These are phyloP conservation scores for Phyllostomus discolor DNA, from an alignment of 2,113 vertebrate species.

Conservation along the genomic window DNA sequence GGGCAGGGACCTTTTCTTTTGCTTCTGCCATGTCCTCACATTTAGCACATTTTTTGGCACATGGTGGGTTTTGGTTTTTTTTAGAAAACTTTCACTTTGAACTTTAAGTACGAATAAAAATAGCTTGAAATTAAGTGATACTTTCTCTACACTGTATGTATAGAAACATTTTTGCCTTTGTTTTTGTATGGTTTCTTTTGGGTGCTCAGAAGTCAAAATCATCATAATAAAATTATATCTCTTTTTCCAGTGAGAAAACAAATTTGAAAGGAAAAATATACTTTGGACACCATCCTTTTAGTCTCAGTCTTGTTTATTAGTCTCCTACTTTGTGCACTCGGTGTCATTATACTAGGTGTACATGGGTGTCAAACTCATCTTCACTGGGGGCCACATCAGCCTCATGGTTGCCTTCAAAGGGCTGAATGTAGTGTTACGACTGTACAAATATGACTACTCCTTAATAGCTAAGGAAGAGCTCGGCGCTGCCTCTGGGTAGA, in stretches of 20 bases:
- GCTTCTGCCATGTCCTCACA: not conserved
- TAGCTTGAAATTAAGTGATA: not conserved
- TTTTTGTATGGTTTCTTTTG: not conserved
- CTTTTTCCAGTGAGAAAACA: not conserved
- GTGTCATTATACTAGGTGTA: not conserved
- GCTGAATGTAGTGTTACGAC: no score
- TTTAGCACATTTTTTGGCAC: not conserved
- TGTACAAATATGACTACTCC: no score
- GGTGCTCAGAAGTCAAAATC: not conserved
- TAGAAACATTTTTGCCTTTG: not conserved
- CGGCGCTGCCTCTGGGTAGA: no score
- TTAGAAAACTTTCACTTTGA: slow-evolving; percentile 11
- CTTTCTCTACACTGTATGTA: not conserved
- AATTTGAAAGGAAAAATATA: not conserved
- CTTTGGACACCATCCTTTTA: not conserved
- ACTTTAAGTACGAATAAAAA: slow-evolving; percentile 19
- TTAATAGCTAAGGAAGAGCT: no score
- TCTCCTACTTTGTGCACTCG: not conserved
- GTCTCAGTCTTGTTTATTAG: not conserved
- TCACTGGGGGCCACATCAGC: no score
- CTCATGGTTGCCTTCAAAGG: no score
- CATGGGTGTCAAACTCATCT: no score
- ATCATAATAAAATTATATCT: not conserved
- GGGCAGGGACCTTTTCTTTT: not conserved
- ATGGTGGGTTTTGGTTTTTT: not conserved